Conservation (phyloP, 2,888 invertebrate genomes). For the Petrolisthes manimaculis region DNA sequence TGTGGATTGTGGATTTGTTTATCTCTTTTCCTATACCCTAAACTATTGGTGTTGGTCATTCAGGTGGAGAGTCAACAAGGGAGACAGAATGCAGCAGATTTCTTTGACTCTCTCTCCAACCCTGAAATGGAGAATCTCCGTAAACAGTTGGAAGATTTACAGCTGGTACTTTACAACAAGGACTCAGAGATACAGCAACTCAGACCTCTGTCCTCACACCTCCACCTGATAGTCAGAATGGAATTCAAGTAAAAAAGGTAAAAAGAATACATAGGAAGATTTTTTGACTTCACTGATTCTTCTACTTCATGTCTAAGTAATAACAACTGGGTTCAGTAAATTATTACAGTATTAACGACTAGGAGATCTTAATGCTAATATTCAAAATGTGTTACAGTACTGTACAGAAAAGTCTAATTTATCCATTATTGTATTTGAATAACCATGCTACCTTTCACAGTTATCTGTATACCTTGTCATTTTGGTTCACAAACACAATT, state of each 20-base stretch:
- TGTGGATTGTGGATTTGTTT: no score
- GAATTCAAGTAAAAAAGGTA: neutral
- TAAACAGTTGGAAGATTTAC: constrained; percentile 64
- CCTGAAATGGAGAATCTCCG: constrained; percentile 63
- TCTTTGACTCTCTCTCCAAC: constrained; percentile 40
- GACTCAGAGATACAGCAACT: constrained; percentile 65
- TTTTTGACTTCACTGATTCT: neutral
- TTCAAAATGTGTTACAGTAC: no score
- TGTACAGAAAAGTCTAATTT: no score
- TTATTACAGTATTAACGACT: no score
- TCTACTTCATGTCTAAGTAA: no score
- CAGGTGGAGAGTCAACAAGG: neutral
- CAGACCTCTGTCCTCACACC: neutral
- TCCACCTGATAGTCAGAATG: neutral
- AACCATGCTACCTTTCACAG: no score
- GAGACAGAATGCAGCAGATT: constrained; percentile 14
- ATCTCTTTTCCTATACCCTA: no score
- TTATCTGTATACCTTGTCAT: no score
- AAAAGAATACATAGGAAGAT: neutral
- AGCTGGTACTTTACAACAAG: constrained; percentile 63
- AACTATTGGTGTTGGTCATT: neutral
- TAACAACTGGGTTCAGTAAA: no score
- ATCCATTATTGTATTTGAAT: no score
- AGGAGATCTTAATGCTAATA: no score
- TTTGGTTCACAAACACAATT: no score